phyloP scores from a whole-genome alignment of 64 coral and sea anemone species.

The Catalaphyllia jardinei region DNA sequence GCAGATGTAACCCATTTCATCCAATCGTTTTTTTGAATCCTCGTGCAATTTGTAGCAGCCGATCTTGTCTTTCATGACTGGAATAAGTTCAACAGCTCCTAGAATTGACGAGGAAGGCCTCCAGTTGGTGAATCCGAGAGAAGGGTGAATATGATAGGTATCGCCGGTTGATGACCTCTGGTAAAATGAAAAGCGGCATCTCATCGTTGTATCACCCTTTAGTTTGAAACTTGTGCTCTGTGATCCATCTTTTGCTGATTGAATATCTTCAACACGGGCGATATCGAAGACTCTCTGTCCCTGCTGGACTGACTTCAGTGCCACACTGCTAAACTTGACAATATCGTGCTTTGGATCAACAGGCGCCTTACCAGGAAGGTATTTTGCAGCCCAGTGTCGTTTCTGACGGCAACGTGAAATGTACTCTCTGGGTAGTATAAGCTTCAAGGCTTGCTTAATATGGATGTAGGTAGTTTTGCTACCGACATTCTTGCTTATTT shows the following conservation, averaged over 20 bases:
- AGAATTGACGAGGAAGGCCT: constrained; percentile 37
- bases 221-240: constrained; percentile 38
- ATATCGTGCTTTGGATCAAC: constrained; percentile 62
- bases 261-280: constrained; percentile 28
- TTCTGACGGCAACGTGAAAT: constrained; percentile 47
- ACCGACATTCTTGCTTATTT: constrained; percentile 24
- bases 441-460: constrained; percentile 56
- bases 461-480: constrained; percentile 19
- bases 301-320: constrained; percentile 23
- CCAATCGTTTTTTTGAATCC: constrained; percentile 20
- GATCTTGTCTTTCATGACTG: not conserved
- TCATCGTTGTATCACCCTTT: constrained; percentile 3
- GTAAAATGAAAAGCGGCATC: not conserved
- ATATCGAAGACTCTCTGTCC: constrained; percentile 34
- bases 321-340: constrained; percentile 46
- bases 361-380: constrained; percentile 60
- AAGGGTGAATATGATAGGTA: too few species aligned
- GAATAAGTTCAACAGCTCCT: constrained; percentile 20
- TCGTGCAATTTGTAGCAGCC: constrained; percentile 24
- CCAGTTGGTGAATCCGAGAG: constrained; percentile 32
- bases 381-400: constrained; percentile 57
- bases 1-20: constrained; percentile 46
- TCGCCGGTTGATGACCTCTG: too few species aligned
- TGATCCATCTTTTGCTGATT: constrained; percentile 64
- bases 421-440: constrained; percentile 59